Evolutionary conservation across 1,140 invertebrate species (phyloP).

Genomic region (Ctenoplectra terminalis): DNA sequence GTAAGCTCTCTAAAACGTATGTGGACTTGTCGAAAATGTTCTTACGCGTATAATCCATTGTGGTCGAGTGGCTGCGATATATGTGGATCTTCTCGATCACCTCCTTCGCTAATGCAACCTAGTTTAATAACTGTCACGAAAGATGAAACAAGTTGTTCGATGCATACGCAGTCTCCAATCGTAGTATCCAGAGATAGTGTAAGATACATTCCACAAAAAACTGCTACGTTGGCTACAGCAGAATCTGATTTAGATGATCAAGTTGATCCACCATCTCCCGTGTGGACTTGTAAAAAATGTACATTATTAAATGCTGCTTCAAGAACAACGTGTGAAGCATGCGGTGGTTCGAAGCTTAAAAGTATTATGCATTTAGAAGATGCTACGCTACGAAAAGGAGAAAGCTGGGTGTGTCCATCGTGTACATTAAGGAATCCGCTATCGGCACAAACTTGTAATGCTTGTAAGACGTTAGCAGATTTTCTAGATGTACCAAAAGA

Average conservation of each 20-base stretch:
- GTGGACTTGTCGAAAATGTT: slow-evolving; percentile 94
- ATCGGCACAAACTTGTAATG: slow-evolving; percentile 88
- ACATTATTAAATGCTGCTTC: slow-evolving; percentile 90
- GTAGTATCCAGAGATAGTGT: slow-evolving; percentile 81
- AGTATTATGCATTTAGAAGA: slow-evolving; percentile 87
- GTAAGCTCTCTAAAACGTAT: slow-evolving; percentile 85
- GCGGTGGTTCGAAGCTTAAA: slow-evolving; percentile 90
- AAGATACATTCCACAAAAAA: slow-evolving; percentile 82
- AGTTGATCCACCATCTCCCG: slow-evolving; percentile 78
- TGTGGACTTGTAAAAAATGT: slow-evolving; percentile 94
- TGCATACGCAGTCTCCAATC: slow-evolving; percentile 75
- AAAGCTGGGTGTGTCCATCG: slow-evolving; percentile 90
- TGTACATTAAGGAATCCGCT: slow-evolving; percentile 94
- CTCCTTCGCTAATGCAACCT: slow-evolving; percentile 86
- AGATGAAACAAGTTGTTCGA: slow-evolving; percentile 78
- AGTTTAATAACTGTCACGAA: slow-evolving; percentile 88
- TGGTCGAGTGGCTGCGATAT: slow-evolving; percentile 91
- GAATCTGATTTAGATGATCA: slow-evolving; percentile 79
- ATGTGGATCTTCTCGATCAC: slow-evolving; percentile 87
- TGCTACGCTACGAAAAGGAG: slow-evolving; percentile 88
- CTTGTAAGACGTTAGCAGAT: slow-evolving; percentile 87
- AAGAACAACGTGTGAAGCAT: slow-evolving; percentile 90
- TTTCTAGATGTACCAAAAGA: slow-evolving; percentile 77
- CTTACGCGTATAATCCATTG: slow-evolving; percentile 93
- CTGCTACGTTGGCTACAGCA: slow-evolving; percentile 79